These are phyloP conservation scores for Erpornis zantholeuca DNA, from an alignment of 2,113 vertebrate species.

Conservation along the genomic window DNA sequence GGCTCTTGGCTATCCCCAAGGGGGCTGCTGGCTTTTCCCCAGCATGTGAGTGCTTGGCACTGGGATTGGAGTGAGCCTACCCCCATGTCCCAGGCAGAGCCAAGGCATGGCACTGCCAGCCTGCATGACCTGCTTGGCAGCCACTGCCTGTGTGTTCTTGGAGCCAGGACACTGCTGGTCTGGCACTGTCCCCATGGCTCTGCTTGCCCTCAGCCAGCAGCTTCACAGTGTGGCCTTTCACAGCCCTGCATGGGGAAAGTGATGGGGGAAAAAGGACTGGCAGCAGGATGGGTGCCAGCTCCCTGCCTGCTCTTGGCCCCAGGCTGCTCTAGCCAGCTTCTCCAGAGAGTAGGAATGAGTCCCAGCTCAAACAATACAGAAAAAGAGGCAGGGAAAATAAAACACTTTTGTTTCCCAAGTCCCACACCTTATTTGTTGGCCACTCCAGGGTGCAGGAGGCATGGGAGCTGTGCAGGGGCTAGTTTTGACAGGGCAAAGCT, in stretches of 20 bases:
- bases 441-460: not conserved
- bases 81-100: not conserved
- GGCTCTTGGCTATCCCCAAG: not conserved
- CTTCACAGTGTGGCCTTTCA: not conserved
- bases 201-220: not conserved
- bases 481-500: not conserved
- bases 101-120: not conserved
- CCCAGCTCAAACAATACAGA: not conserved
- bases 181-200: not conserved
- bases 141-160: rapidly evolving
- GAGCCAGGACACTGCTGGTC: not conserved
- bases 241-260: not conserved
- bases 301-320: not conserved
- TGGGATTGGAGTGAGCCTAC: not conserved
- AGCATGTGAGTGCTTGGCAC: not conserved
- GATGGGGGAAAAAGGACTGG: not conserved
- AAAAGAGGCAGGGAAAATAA: not conserved
- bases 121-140: not conserved
- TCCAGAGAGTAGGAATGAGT: not conserved
- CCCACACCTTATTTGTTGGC: not conserved
- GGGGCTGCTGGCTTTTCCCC: not conserved
- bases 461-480: not conserved
- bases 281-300: not conserved
- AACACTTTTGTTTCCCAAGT: not conserved
- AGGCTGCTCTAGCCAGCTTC: not conserved